Base-by-base conservation (phyloP, 2,797 vertebrate species). In the Catharus ustulatus region DNA sequence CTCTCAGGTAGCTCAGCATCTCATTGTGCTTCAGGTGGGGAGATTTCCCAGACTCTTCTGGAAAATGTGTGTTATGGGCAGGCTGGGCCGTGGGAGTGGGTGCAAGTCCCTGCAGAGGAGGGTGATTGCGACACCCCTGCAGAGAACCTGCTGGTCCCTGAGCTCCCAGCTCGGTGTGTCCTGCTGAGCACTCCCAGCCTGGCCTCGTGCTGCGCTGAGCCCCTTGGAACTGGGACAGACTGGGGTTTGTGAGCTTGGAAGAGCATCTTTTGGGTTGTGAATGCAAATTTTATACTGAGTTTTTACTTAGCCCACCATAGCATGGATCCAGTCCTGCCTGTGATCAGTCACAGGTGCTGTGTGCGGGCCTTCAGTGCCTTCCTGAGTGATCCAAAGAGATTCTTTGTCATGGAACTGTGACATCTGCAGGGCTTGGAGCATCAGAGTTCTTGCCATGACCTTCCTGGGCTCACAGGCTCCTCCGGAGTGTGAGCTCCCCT, bases 221-320 rank as follows among this genome's bases (percentile, higher is more conserved):
- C 22, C 1, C 1, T 34, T 36, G 52, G 36, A 27, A 4, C 58
- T 3, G 54, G n/a, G 49, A 3, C 63, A 51, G 0, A 0, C 42
- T 23, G 49, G 29, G 12, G 0, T 29, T 55, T 34, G 24, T 24
- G 15, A n/a, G 67, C 61, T 43, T 18, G 42, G 43, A 55, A 40
- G n/a, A 38, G 18, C 55, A 17, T 46, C 34, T 42, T 74, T 29
- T 8, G 68, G 17, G 8, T 43, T 24, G 21, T 2, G 42, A 51
- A 32, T 38, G n/a, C 6, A 32, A 1, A 2, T 49, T 45, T 68
- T 13, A 0, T 36, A 4, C 9, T 0, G 24, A 5, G 0, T 0
- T 30, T 62, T 59, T 19, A 3, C 29, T 42, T 5, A 8, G 15
- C 15, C 24, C 32, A 32, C 30, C 23, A 3, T 29, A 0, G 11